Base-by-base conservation (phyloP, 1,140 invertebrate genomes). In the Copidosoma floridanum region DNA sequence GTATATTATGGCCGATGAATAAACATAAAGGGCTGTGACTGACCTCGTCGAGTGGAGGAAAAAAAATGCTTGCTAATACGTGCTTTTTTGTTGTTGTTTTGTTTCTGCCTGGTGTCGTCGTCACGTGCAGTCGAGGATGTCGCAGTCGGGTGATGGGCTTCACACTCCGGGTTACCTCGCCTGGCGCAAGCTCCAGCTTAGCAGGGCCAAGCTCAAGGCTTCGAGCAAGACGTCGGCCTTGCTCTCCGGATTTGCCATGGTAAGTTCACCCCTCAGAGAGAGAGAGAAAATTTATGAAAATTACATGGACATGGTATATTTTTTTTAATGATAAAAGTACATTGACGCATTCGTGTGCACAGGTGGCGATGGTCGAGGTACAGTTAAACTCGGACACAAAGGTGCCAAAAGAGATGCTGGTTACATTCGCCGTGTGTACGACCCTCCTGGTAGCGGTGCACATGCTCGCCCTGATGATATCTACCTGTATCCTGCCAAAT, bases 401-500 rank as follows among this genome's bases (percentile, higher is more conserved):
- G 67, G 88, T 95, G 12, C 93, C 94, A 1, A 75, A 85, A 1
- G 85, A 84, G 20, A 89, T 99, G 82, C 81, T 99, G 16, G 89
- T 99, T 16, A 88, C 93, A 0, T 98, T 98, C 75, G 93, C 94
- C 20, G 86, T 98, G 0, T 97, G 94, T 68, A 99, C 97, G 5
- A 98, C 95, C 0, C 79, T 99, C 0, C 82, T 99, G 3, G 96
- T 99, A 0, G 93, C 95, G 0, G 95, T 99, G 2, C 97, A 99
- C 75, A 93, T 99, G 88, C 78, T 99, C 47, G 97, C 97, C 0
- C 81, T 99, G 3, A 99, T 99, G 97, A 99, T 99, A 70, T 97
- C 94, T 63, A 99, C 97, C 0, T 99, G 97, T 77, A 98, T 99
- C 61, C 81, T 99, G 53, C 97, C 93, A 16, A 94, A 95, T 71